Evolutionary conservation across 2,113 vertebrate genomes (phyloP), one percentile per base, ranked within the genome.

Genomic region (Mus pahari): DNA sequence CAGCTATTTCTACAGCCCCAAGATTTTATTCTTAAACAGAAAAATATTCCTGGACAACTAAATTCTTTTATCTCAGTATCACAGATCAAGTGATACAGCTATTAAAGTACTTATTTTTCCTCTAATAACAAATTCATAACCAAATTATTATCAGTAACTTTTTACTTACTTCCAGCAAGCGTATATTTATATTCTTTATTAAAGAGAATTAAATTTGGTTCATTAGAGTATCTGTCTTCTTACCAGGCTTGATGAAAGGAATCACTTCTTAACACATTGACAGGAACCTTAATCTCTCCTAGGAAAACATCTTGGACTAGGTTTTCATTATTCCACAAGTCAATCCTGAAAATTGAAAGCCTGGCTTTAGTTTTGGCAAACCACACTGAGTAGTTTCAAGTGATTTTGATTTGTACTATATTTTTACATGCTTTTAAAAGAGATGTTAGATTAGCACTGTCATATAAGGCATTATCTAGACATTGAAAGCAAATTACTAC

Each of bases 311-410:
- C 99, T 98, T 99, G 99, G 89, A 99, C 99, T 97, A 99, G 98
- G 96, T 99, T 99, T 90, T 99, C 99, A 97, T 99, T 99, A 98
- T 99, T 99, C 99, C 99, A 99, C 36, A 99, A 96, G 96, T 99
- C 99, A 82, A 99, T 99, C 98, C 99, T 99, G 98, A 96, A 99
- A 99, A 98, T 79, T 96, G 96, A 92, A 98, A 97, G 97, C 4
- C n/a, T 53, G 5, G 93, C 92, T 97, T 83, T 74, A 86, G 74
- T 78, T 68, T 93, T 93, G 55, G 36, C 22, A 96, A 84, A 94
- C 42, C 75, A 74, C 50, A 31, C 92, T 58, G 62, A 96, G 92
- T 2, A 78, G 58, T 48, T 95, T 96, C 42, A 93, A 96, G 95
- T 86, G 87, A 89, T 55, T 96, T 50, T 73, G 42, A 95, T 92